phyloP scores from a whole-genome alignment of 2,797 vertebrate species.

The Pempheris klunzingeri region DNA sequence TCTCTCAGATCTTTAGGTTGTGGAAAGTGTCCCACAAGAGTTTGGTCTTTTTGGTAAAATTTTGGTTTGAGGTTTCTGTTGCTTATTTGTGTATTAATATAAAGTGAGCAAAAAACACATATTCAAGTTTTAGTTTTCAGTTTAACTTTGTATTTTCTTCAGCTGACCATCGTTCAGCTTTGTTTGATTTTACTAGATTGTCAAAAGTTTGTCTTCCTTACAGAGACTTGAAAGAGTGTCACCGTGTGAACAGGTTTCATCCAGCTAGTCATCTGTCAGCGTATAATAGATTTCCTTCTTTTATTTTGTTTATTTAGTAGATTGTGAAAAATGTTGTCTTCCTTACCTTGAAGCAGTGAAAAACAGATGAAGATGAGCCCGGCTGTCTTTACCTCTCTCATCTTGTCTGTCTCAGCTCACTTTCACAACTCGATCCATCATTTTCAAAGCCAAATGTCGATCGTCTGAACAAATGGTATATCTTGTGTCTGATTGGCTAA shows the following conservation, averaged over 20 bases:
- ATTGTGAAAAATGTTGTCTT: not conserved
- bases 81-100: not conserved
- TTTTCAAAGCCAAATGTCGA: not conserved
- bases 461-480: not conserved
- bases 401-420: not conserved
- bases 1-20: too few species aligned
- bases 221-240: too few species aligned
- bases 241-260: too few species aligned
- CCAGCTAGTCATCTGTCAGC: not conserved
- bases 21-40: too few species aligned
- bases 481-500: conserved; percentile 1
- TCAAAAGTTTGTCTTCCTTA: too few species aligned
- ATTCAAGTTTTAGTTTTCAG: not conserved
- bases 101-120: not conserved
- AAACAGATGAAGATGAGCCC: conserved; percentile 28
- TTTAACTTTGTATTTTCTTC: too few species aligned
- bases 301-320: not conserved
- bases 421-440: not conserved
- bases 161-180: too few species aligned
- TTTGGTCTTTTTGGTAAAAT: too few species aligned
- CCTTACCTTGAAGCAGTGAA: conserved; percentile 53
- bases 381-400: conserved; percentile 12
- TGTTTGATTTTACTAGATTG: too few species aligned
- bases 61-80: not conserved
- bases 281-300: not conserved